Evolutionary conservation across 1,140 invertebrate species (phyloP).

Genomic region (Ips typographus): DNA sequence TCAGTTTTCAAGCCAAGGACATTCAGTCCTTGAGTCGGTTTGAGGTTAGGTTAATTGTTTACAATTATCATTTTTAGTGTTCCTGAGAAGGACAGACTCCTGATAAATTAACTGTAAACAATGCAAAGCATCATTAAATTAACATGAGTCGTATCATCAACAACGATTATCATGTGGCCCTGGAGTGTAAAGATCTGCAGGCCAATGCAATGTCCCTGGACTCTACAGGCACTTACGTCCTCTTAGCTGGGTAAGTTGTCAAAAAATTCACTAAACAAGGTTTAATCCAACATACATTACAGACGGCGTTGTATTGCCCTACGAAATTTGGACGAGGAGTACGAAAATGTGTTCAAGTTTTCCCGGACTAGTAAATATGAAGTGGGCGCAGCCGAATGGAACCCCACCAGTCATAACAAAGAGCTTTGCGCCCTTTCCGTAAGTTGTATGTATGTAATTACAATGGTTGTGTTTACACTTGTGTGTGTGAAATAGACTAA

Average conservation of each 20-base stretch:
- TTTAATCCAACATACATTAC: not conserved
- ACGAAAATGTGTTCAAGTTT: conserved; percentile 74
- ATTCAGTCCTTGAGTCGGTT: too few species aligned
- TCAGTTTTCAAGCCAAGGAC: too few species aligned
- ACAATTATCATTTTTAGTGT: too few species aligned
- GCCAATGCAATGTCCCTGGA: conserved; percentile 91
- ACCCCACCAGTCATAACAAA: conserved; percentile 74
- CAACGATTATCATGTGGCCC: conserved; percentile 49
- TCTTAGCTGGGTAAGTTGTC: conserved; percentile 74
- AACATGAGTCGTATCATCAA: conserved; percentile 35
- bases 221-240: conserved; percentile 76
- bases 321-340: conserved; percentile 70
- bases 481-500: conserved; percentile 64
- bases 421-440: conserved; percentile 89
- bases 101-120: too few species aligned
- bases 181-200: conserved; percentile 62
- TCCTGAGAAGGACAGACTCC: too few species aligned
- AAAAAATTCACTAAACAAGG: not conserved
- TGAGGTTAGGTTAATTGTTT: too few species aligned
- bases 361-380: conserved; percentile 91
- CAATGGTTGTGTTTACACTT: not conserved
- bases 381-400: conserved; percentile 89
- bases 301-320: conserved; percentile 80
- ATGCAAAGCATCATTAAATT: too few species aligned
- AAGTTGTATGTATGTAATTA: conserved; percentile 51